These are phyloP conservation scores for Drosophila sechellia DNA, from an alignment of 1,140 invertebrate genomes.

Conservation along the genomic window DNA sequence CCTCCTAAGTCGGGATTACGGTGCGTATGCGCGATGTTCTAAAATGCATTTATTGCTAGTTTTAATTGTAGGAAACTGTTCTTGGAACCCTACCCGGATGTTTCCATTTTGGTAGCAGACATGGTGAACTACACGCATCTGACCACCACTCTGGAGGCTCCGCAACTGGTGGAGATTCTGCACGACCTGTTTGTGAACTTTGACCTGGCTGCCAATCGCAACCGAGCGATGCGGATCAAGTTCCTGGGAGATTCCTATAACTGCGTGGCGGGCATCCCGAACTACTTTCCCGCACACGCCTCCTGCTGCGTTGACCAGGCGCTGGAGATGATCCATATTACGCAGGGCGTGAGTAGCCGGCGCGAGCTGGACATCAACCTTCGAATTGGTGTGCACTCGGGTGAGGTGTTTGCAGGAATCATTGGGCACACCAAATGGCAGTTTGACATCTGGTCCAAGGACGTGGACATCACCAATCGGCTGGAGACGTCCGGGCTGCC, in stretches of 20 bases:
- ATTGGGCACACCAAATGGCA: constrained; percentile 97
- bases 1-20: background rate
- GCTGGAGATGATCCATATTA: constrained; percentile 95
- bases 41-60: too few relatives aligned
- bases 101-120: constrained; percentile 97
- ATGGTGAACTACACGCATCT: constrained; percentile 97
- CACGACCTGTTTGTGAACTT: constrained; percentile 97
- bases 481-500: constrained; percentile 96
- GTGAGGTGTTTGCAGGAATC: constrained; percentile 94
- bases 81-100: constrained; percentile 93
- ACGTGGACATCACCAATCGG: constrained; percentile 97
- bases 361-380: constrained; percentile 93
- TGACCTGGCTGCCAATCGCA: constrained; percentile 93
- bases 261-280: constrained; percentile 93
- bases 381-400: constrained; percentile 97
- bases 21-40: background rate
- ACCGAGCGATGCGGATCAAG: constrained; percentile 92
- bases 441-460: constrained; percentile 97
- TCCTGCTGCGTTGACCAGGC: constrained; percentile 94
- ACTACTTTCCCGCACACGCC: constrained; percentile 89
- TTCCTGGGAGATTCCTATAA: constrained; percentile 96
- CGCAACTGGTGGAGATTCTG: constrained; percentile 93
- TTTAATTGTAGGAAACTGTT: background rate
- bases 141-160: constrained; percentile 91
- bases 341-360: constrained; percentile 89